Evolutionary conservation across 2,888 invertebrate species (phyloP).

Genomic region (Autographa pulchrina): DNA sequence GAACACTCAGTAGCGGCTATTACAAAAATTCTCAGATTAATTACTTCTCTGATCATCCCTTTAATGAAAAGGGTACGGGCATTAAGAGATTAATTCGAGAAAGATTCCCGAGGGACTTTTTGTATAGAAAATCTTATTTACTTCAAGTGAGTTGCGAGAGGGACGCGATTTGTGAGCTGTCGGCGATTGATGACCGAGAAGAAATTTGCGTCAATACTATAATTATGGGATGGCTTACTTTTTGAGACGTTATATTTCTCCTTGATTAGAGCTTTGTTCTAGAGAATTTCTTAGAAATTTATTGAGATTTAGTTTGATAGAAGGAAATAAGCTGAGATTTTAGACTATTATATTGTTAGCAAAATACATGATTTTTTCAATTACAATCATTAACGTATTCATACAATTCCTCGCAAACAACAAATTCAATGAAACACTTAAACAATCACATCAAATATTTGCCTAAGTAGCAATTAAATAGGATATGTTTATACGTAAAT

Average conservation of each 20-base stretch:
- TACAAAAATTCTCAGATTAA: slow-evolving; percentile 72
- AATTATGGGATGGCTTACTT: not conserved
- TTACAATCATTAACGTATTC: no score
- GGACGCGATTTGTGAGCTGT: slow-evolving; percentile 40
- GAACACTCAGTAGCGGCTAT: slow-evolving; percentile 45
- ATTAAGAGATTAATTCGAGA: slow-evolving; percentile 85
- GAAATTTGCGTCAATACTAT: slow-evolving; percentile 7
- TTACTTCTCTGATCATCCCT: slow-evolving; percentile 77
- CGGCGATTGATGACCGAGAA: slow-evolving; percentile 18
- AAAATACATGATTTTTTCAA: no score
- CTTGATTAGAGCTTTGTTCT: not conserved
- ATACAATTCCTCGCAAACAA: no score
- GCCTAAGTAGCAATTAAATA: no score
- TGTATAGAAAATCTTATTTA: slow-evolving; percentile 86
- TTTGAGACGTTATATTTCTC: not conserved
- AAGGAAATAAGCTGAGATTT: no score
- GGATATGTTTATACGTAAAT: no score
- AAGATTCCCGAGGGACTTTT: slow-evolving; percentile 80
- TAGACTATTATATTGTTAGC: no score
- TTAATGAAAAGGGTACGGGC: slow-evolving; percentile 79
- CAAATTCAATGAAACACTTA: no score
- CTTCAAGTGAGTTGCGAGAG: slow-evolving; percentile 73
- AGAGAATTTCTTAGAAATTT: not conserved
- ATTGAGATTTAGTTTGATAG: no score
- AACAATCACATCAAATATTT: no score